Evolutionary conservation across 2,797 vertebrate species (phyloP).

Genomic region (Poecile montanus): DNA sequence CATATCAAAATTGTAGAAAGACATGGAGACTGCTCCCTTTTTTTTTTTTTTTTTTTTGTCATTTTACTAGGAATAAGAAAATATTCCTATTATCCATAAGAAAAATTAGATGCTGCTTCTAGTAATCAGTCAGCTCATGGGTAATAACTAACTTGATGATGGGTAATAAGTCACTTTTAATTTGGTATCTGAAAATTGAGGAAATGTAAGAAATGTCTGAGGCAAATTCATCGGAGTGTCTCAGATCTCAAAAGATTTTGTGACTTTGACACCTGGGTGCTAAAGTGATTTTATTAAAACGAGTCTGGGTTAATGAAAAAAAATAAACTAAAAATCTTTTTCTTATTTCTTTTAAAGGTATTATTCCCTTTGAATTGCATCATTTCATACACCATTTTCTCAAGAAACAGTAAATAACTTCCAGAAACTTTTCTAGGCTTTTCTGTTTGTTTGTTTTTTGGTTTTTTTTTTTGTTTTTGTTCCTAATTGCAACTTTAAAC

Average conservation of each 20-base stretch:
- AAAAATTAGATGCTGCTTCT: not conserved
- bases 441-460: not conserved
- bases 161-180: not conserved
- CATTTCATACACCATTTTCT: not conserved
- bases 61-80: not conserved
- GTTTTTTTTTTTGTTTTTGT: not conserved
- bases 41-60: not conserved
- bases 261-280: not conserved
- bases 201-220: not conserved
- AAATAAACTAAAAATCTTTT: not conserved
- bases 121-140: not conserved
- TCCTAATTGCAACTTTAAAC: not conserved
- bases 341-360: not conserved
- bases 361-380: not conserved
- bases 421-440: not conserved
- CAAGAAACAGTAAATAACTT: not conserved
- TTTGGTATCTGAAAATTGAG: not conserved
- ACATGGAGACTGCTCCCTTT: accelerated
- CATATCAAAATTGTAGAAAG: not conserved
- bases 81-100: not conserved
- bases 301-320: not conserved
- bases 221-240: not conserved
- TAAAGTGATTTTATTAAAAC: not conserved
- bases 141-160: not conserved
- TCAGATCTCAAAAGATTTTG: not conserved